Conservation (phyloP, 2,888 invertebrate genomes). For the Leptodirus hochenwartii region DNA sequence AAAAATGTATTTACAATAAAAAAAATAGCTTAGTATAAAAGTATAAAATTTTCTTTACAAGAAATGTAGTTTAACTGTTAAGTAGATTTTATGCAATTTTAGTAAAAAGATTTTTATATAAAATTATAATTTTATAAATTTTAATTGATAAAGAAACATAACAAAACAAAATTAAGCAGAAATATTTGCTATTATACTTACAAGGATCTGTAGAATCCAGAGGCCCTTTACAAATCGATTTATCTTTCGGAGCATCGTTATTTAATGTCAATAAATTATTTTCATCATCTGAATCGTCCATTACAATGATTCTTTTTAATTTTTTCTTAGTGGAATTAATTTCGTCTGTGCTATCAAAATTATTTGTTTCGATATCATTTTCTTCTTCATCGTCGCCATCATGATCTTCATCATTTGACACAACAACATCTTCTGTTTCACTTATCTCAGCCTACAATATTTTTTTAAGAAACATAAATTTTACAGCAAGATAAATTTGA, state of each 20-base stretch:
- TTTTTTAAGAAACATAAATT: conserved; percentile 6
- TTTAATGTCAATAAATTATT: too few species aligned
- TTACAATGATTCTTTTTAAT: conserved; percentile 3
- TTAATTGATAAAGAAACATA: too few species aligned
- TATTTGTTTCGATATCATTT: conserved; percentile 3
- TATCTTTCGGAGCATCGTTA: conserved; percentile 1
- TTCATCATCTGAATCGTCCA: conserved; percentile 11
- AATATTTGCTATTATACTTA: too few species aligned
- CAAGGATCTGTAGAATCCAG: conserved; percentile 13
- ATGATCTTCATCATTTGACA: conserved; percentile 10
- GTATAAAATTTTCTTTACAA: too few species aligned
- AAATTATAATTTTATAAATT: too few species aligned
- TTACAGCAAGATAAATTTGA: too few species aligned
- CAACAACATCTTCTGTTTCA: conserved; percentile 8
- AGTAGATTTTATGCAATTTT: too few species aligned
- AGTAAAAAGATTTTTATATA: too few species aligned
- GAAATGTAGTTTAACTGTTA: too few species aligned
- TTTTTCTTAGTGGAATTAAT: conserved; percentile 2
- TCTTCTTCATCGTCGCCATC: conserved; percentile 14
- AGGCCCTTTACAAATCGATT: conserved; percentile 1
- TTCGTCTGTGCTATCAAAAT: conserved; percentile 3
- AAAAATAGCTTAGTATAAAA: too few species aligned
- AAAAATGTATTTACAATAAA: too few species aligned
- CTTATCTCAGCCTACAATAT: conserved; percentile 10
- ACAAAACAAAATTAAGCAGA: too few species aligned